These are phyloP conservation scores for Empis stercorea DNA, from an alignment of 2,888 invertebrate species.

Conservation along the genomic window DNA sequence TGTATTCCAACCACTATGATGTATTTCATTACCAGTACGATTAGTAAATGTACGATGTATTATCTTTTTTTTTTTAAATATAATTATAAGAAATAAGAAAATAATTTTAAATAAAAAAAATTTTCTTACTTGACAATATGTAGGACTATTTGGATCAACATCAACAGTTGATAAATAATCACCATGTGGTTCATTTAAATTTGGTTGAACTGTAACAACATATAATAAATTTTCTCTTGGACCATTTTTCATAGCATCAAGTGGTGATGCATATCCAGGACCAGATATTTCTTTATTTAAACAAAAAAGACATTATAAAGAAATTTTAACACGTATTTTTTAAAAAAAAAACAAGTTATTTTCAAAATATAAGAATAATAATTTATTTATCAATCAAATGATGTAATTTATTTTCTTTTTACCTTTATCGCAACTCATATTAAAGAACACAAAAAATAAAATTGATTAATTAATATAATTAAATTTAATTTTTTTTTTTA, in stretches of 20 bases:
- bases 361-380: too few relatives aligned
- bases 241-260: constrained; percentile 71
- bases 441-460: too few relatives aligned
- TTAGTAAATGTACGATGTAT: constrained; percentile 74
- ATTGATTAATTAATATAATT: too few relatives aligned
- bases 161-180: constrained; percentile 89
- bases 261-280: constrained; percentile 66
- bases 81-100: background rate
- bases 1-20: constrained; percentile 95
- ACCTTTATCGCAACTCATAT: too few relatives aligned
- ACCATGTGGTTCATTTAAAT: constrained; percentile 47
- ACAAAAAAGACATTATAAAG: too few relatives aligned
- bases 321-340: too few relatives aligned
- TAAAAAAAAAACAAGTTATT: too few relatives aligned
- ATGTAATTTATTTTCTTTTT: too few relatives aligned
- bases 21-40: constrained; percentile 71
- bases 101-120: background rate
- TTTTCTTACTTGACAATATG: constrained; percentile 60
- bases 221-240: constrained; percentile 78
- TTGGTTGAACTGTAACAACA: constrained; percentile 75
- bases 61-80: constrained; percentile 44
- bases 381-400: too few relatives aligned
- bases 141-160: constrained; percentile 73
- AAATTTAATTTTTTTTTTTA: too few relatives aligned
- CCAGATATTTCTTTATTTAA: constrained; percentile 35